Percentiles rank a stretch among this genome's conserved stretches.
Conservation (phyloP, 2,113 vertebrate genomes). For the Pica pica region DNA sequence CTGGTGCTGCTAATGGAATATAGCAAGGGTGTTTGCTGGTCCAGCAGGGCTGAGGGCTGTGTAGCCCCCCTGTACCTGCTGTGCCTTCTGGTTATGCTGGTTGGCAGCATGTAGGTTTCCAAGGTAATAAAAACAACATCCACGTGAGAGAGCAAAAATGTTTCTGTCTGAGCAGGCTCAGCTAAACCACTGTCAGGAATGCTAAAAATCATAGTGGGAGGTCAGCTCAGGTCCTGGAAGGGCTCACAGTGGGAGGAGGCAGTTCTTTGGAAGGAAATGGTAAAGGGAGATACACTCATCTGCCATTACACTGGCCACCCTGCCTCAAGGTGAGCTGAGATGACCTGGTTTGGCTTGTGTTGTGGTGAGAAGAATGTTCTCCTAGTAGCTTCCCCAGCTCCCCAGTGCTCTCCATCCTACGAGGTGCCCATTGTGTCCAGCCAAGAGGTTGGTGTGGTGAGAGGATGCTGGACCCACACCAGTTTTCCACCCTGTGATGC, state of each 20-base stretch:
- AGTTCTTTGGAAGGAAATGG: not conserved
- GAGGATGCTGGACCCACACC: not conserved
- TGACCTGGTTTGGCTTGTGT: not conserved
- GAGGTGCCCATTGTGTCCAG: fast-evolving
- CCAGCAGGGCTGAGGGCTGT: not conserved
- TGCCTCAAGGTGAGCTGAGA: not conserved
- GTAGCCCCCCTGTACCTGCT: not conserved
- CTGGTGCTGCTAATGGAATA: not conserved
- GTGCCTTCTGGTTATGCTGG: not conserved
- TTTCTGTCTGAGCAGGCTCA: not conserved
- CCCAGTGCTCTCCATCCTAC: not conserved
- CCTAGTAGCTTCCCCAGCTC: not conserved
- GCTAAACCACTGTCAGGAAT: slow-evolving; percentile 39
- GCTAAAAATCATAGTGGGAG: not conserved
- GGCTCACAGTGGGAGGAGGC: fast-evolving
- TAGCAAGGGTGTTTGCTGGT: not conserved
- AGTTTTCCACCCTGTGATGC: not conserved
- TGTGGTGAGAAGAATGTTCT: not conserved
- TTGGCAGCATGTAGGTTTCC: not conserved
- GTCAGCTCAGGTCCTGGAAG: not conserved
- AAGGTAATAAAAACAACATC: not conserved
- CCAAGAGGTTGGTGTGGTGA: fast-evolving
- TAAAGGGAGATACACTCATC: not conserved
- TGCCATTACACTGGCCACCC: not conserved
- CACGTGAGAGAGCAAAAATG: not conserved